Base-by-base conservation (phyloP, 2,888 invertebrate species). In the Pimpla rufipes region DNA sequence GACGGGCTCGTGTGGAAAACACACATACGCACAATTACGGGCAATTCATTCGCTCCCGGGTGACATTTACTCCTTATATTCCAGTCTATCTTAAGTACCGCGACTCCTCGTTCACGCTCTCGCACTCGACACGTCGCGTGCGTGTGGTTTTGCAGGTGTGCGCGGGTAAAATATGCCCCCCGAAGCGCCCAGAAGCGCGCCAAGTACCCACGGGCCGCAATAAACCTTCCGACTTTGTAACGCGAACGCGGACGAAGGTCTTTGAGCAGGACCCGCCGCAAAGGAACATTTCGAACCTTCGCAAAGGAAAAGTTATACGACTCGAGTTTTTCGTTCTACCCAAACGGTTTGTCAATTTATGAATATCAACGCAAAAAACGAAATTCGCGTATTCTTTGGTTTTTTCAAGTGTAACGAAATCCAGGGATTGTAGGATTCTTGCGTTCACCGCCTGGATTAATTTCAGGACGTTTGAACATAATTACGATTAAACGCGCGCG, bases 11-110 rank as follows among this genome's bases (percentile, higher is more conserved):
- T 64, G 66, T 64, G 62, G 21, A 42, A 13, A 47, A 45, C 64
- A 35, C 83, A 47, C 21, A 42, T 47, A 42, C 59, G 71, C 62
- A 83, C 83, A 85, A 85, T 85, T 83, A 85, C 81, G 83, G 73
- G 81, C 57, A 79, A 81, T 85, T 85, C 81, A 85, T 85, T 79
- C 64, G n/a, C 42, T 29, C 50, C 42, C 45, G 16, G n/a, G 83
- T 83, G 85, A 83, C 85, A 79, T 80, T 81, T 76, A 83, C 74
- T 83, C 37, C 73, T 70, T 80, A 71, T 37, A 59, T 52, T 80
- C 83, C 71, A 66, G 79, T 71, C 75, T 83, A 74, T 75, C 70
- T 73, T 76, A 52, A 79, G 70, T 35, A 67, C 45, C 35, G 47
- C 13, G 21, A 50, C 62, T 45, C 52, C 52, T 47, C 45, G 67